A percentile compares a stretch with the other conserved stretches of the same genome.
Conservation (phyloP, 2,797 vertebrate genomes). For the Emydoidea blandingii region DNA sequence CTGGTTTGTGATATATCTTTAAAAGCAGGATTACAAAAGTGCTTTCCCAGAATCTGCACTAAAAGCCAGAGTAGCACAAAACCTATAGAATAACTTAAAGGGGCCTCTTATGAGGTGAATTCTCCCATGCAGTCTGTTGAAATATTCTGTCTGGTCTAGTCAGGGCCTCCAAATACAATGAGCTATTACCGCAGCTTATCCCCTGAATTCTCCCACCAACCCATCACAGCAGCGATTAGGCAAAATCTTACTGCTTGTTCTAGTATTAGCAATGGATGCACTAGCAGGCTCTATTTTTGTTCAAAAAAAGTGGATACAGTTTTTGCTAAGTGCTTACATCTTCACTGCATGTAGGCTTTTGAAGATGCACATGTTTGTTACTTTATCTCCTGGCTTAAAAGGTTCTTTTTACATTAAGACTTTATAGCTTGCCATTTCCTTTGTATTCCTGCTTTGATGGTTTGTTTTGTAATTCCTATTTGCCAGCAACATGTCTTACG, state of each 20-base stretch:
- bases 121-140: conserved; percentile 66
- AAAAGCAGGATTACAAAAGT: conserved; percentile 64
- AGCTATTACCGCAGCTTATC: conserved; percentile 30
- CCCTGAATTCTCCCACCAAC: conserved; percentile 20
- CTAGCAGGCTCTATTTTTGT: conserved; percentile 38
- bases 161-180: conserved; percentile 57
- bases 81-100: conserved; percentile 68
- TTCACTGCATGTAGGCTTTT: conserved; percentile 36
- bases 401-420: neutral
- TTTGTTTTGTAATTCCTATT: neutral
- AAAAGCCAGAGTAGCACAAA: conserved; percentile 61
- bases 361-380: conserved; percentile 34
- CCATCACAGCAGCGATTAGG: conserved; percentile 10
- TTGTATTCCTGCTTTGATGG: neutral
- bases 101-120: conserved; percentile 45
- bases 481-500: neutral
- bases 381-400: neutral
- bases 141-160: neutral
- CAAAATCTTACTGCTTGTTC: neutral
- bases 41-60: conserved; percentile 41
- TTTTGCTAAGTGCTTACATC: conserved; percentile 45
- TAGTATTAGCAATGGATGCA: conserved; percentile 32
- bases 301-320: conserved; percentile 51
- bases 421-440: neutral
- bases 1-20: conserved; percentile 13